phyloP scores from a whole-genome alignment of 2,113 vertebrate species.

The Perca schrenkii region DNA sequence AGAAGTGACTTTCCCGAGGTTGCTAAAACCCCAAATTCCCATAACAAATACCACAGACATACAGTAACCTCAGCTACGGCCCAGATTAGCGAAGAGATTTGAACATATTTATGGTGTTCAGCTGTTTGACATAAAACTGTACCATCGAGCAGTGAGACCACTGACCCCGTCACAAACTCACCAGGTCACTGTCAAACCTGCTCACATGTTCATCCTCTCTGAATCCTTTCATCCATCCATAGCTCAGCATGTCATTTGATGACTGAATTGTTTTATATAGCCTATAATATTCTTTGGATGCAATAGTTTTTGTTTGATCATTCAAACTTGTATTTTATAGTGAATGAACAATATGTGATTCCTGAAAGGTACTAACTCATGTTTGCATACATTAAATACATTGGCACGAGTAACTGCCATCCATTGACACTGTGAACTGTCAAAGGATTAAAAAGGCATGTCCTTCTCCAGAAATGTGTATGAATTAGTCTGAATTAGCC shows the following conservation, averaged over 20 bases:
- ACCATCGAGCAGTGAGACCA: neutral
- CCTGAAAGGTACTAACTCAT: too few species aligned
- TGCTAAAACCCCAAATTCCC: neutral
- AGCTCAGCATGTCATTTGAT: too few species aligned
- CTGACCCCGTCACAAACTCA: constrained; percentile 30
- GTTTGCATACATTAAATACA: neutral
- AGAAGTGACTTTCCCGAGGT: neutral
- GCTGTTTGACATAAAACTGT: neutral
- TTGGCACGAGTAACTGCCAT: neutral
- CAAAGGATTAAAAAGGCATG: neutral
- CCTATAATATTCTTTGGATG: too few species aligned
- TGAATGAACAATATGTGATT: too few species aligned
- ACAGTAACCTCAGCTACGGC: too few species aligned
- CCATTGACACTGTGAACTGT: too few species aligned
- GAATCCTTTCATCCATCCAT: neutral
- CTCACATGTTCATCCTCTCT: constrained; percentile 4
- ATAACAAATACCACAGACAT: too few species aligned
- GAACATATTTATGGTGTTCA: neutral
- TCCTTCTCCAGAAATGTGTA: neutral
- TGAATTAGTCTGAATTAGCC: neutral
- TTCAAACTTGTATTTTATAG: too few species aligned
- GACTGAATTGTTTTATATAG: too few species aligned
- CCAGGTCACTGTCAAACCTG: neutral
- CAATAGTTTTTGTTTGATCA: too few species aligned
- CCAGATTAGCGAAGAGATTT: neutral